Evolutionary conservation across 2,888 invertebrate genomes (phyloP), one percentile per base, ranked within the genome.

Genomic region (Athalia cordata): DNA sequence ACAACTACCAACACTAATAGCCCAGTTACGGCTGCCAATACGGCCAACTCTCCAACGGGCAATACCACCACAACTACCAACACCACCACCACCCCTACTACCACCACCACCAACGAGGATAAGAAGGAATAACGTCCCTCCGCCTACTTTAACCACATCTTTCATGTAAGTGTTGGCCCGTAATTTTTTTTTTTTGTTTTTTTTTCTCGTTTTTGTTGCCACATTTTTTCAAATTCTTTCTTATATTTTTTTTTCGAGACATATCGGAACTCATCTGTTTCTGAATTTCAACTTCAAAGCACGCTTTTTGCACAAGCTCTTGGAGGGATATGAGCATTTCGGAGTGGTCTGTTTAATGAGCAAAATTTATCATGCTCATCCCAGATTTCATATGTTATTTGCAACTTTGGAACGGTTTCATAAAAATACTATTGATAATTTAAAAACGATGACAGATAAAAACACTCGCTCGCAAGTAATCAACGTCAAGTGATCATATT

Each of bases 51-150:
- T 75, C 61, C 47, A 62, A 52, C 61, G 55, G 75, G 45, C 50
- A 50, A 13, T 61, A 59, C 72, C 61, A 61, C 62, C 50, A 64
- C 59, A 61, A 72, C 72, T 47, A 72, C 57, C 45, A 72, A 57
- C 13, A 72, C 72, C 13, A 72, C 57, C 45, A 72, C 72, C 13
- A 72, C 72, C 13, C 11, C 59, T 57, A 85, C 84, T 81, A 87
- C 84, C 76, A 81, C 84, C 79, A 83, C 85, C 81, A 83, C 85
- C 80, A 82, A 84, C 62, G 88, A 88, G 81, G 88, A 88, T 79
- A 89, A 87, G 78, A 89, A 89, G 83, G 89, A 90, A 86, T 89
- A 89, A 86, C 86, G 85, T 85, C 68, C 81, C 79, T 82, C 83
- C 82, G 82, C 83, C 84, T 83, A 77, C 82, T 84, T 83, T 82